phyloP scores from a whole-genome alignment of 2,797 vertebrate genomes.

The Urocyon cinereoargenteus region DNA sequence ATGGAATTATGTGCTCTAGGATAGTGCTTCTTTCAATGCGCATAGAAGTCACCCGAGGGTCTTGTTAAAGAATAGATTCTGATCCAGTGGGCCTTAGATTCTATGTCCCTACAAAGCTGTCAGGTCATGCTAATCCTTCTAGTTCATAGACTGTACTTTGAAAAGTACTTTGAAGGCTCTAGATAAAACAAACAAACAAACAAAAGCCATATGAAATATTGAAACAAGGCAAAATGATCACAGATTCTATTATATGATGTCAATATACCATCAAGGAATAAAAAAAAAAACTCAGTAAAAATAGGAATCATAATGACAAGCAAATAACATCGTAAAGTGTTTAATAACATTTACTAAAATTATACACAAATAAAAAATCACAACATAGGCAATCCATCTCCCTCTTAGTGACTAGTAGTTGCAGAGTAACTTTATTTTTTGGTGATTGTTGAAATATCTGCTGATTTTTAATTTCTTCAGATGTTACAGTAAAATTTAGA shows the following conservation, averaged over 20 bases:
- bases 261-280: background rate
- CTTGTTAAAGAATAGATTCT: background rate
- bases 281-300: background rate
- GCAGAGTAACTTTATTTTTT: background rate
- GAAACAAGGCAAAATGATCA: background rate
- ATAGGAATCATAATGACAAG: background rate
- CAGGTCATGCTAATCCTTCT: background rate
- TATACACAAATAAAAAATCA: background rate
- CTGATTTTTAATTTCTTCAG: constrained; percentile 49
- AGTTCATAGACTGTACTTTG: background rate
- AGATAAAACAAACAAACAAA: background rate
- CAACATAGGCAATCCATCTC: background rate
- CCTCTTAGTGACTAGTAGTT: background rate
- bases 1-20: background rate
- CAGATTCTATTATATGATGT: background rate
- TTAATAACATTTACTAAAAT: background rate
- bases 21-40: background rate
- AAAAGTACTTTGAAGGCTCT: background rate
- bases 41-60: background rate
- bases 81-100: background rate
- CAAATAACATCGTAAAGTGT: background rate
- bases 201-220: background rate
- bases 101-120: background rate
- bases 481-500: constrained; percentile 17
- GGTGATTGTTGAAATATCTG: background rate